Conservation (phyloP, 2,888 invertebrate genomes). For the Petrophora chlorosata region DNA sequence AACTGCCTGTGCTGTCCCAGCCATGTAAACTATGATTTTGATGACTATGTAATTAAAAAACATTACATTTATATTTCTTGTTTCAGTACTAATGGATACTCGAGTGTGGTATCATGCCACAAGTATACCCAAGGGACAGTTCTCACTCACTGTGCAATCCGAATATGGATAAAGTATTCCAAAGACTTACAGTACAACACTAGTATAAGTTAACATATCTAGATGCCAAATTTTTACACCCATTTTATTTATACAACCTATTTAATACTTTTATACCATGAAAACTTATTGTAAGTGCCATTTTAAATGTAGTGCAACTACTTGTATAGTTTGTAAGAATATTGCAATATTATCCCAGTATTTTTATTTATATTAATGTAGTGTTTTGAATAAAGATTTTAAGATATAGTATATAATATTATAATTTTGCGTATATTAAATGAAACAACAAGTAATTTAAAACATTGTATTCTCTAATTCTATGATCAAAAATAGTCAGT, state of each 20-base stretch:
- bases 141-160: conserved; percentile 95
- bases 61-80: not conserved
- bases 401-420: too few relatives aligned
- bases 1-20: too few relatives aligned
- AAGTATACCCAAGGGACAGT: conserved; percentile 89
- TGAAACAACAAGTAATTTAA: conserved; percentile 56
- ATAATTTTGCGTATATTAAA: conserved; percentile 29
- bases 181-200: conserved; percentile 54
- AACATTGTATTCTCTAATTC: conserved; percentile 77
- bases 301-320: conserved; percentile 68
- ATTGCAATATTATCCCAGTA: conserved; percentile 52
- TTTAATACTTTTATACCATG: conserved; percentile 47
- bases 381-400: conserved; percentile 44
- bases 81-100: conserved; percentile 92
- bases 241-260: conserved; percentile 48
- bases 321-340: conserved; percentile 51
- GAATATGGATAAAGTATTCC: conserved; percentile 87
- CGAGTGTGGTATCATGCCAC: conserved; percentile 97
- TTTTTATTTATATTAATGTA: conserved; percentile 46
- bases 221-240: conserved; percentile 69
- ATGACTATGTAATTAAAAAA: too few relatives aligned
- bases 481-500: conserved; percentile 68
- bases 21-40: too few relatives aligned
- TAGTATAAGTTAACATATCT: conserved; percentile 68
- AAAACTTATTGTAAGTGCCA: conserved; percentile 56